phyloP scores from a whole-genome alignment of 2,888 invertebrate genomes.

The Metalampra italica region DNA sequence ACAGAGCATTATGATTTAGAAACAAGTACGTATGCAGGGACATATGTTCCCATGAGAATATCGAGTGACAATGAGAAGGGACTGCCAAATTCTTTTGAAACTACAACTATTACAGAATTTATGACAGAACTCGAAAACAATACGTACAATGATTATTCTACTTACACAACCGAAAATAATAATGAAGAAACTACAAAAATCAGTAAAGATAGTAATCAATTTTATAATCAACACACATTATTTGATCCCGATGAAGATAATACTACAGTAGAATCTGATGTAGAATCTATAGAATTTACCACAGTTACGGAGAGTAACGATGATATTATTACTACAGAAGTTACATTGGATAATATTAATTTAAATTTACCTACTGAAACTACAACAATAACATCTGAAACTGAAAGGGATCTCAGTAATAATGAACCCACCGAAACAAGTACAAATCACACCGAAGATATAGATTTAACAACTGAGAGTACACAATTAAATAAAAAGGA shows the following conservation, averaged over 20 bases:
- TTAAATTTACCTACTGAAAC: background rate
- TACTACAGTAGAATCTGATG: background rate
- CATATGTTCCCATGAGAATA: too few relatives aligned
- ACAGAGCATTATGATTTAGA: background rate
- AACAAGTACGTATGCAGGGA: slow-evolving; percentile 2
- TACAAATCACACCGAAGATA: background rate
- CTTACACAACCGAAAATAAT: slow-evolving; percentile 2
- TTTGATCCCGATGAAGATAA: background rate
- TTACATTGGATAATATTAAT: background rate
- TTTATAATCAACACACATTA: background rate
- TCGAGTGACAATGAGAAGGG: background rate
- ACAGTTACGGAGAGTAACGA: background rate
- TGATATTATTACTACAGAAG: background rate
- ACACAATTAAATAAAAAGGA: background rate
- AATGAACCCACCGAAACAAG: background rate
- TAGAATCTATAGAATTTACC: background rate
- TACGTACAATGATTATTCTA: too few relatives aligned
- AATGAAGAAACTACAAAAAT: background rate
- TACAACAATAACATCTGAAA: background rate
- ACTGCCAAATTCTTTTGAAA: background rate
- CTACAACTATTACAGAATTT: too few relatives aligned
- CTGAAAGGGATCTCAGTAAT: background rate
- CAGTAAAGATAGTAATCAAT: background rate
- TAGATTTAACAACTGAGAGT: background rate
- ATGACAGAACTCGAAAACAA: too few relatives aligned